Evolutionary conservation across 1,140 invertebrate species (phyloP), one percentile per base, ranked within the genome.

Genomic region (Neodiprion lecontei): DNA sequence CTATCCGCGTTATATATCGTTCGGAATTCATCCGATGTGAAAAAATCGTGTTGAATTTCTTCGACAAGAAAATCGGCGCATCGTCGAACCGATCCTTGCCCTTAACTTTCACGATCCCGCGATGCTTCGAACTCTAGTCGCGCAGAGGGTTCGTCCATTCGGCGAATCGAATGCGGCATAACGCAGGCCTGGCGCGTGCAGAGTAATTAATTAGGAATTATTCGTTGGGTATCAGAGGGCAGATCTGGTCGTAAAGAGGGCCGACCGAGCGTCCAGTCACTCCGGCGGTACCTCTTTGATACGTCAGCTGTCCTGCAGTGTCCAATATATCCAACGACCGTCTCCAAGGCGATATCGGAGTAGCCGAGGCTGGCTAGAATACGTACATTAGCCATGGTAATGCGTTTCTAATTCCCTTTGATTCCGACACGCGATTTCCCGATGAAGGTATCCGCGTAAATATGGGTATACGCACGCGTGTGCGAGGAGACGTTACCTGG

Each of bases 181-280:
- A 61, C 9, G 53, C 53, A 61, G 53, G 11, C 53, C 53, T 12
- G 11, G n/a, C 53, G 53, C 53, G 69, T 21, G 71, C 61, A 40
- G 71, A 70, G 74, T 77, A 79, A 87, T 86, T 85, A 86, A 87
- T 86, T 87, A 86, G 80, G 82, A 85, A 86, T 86, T 82, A 82
- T 85, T 81, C 75, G 70, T 53, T 61, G 74, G 68, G 76, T 86
- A 87, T 87, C 82, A 70, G 21, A 69, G 74, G 79, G 75, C 72
- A 73, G 77, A 76, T 77, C 74, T 80, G 76, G 17, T 69, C 70
- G 72, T 70, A 77, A 53, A 75, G 69, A 65, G 65, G n/a, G 65
- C 76, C 79, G 74, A 76, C 28, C 76, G 75, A 74, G 72, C 72
- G 69, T n/a, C 53, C 53, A 61, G 53, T 61, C 53, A 61, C 53